A percentile compares a stretch with the other conserved stretches of the same genome.
These are phyloP conservation scores for Clarias gariepinus DNA, from an alignment of 2,113 vertebrate genomes.

Conservation along the genomic window DNA sequence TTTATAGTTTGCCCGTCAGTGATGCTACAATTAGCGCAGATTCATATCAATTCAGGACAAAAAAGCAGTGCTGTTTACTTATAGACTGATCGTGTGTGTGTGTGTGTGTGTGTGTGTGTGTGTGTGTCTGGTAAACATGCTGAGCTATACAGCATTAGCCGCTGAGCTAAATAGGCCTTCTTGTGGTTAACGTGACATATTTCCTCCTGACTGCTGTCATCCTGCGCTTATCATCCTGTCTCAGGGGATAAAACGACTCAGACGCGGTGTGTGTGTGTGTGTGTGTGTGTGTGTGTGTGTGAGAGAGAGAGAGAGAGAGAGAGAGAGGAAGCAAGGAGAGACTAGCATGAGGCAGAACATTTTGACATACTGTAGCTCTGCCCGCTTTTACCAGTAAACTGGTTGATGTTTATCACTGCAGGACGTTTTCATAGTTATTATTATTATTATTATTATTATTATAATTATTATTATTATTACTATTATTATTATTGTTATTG, in stretches of 20 bases:
- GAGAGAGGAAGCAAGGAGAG: background rate
- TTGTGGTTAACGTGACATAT: slow-evolving; percentile 20
- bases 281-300: slow-evolving; percentile 38
- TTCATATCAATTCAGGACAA: background rate
- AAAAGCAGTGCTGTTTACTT: slow-evolving; percentile 25
- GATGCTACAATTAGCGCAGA: slow-evolving; percentile 22
- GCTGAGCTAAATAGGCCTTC: slow-evolving; percentile 26
- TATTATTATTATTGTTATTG: too few relatives aligned
- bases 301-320: background rate
- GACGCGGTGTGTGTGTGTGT: slow-evolving; percentile 17
- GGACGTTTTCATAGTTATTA: background rate
- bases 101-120: background rate
- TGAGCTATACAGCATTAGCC: background rate
- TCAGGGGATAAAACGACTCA: slow-evolving; percentile 21
- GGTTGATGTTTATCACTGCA: background rate
- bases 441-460: too few relatives aligned
- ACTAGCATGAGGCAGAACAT: background rate
- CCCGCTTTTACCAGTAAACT: background rate
- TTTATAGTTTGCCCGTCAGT: background rate
- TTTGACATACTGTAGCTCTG: background rate
- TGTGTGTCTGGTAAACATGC: background rate
- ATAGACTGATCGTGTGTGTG: background rate
- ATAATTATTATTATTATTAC: too few relatives aligned
- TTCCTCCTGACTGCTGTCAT: slow-evolving; percentile 39
- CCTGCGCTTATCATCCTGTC: slow-evolving; percentile 43